Evolutionary conservation across 2,888 invertebrate species (phyloP).

Genomic region (Thelaira solivaga): DNA sequence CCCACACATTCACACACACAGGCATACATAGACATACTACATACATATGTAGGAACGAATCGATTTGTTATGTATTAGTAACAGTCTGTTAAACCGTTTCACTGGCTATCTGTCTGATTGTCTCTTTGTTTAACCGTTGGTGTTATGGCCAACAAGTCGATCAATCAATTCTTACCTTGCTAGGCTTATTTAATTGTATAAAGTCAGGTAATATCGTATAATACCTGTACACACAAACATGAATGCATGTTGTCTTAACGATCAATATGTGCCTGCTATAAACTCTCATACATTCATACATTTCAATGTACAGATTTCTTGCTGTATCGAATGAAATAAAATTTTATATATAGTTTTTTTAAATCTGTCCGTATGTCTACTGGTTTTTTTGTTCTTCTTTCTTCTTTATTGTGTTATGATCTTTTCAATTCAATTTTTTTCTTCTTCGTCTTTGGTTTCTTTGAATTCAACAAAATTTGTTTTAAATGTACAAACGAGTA

Average conservation of each 20-base stretch:
- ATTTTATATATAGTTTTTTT: not conserved
- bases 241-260: slow-evolving; percentile 35
- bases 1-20: too few relatives aligned
- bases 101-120: not conserved
- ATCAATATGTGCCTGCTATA: not conserved
- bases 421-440: slow-evolving; percentile 1
- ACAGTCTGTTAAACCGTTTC: not conserved
- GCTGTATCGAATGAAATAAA: too few relatives aligned
- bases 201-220: slow-evolving; percentile 60
- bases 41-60: not conserved
- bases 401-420: slow-evolving; percentile 30
- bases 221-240: slow-evolving; percentile 45
- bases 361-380: slow-evolving; percentile 41
- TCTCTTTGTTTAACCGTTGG: not conserved
- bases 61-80: not conserved
- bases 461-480: not conserved
- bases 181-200: slow-evolving; percentile 57
- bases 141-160: slow-evolving; percentile 39
- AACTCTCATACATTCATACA: not conserved
- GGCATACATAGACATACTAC: too few relatives aligned
- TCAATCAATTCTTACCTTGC: slow-evolving; percentile 61
- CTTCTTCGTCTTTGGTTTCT: slow-evolving; percentile 14
- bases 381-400: not conserved
- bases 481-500: not conserved
- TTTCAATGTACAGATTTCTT: too few relatives aligned